Evolutionary conservation across 2,113 vertebrate genomes (phyloP), one percentile per base, ranked within the genome.

Genomic region (Otis tarda): DNA sequence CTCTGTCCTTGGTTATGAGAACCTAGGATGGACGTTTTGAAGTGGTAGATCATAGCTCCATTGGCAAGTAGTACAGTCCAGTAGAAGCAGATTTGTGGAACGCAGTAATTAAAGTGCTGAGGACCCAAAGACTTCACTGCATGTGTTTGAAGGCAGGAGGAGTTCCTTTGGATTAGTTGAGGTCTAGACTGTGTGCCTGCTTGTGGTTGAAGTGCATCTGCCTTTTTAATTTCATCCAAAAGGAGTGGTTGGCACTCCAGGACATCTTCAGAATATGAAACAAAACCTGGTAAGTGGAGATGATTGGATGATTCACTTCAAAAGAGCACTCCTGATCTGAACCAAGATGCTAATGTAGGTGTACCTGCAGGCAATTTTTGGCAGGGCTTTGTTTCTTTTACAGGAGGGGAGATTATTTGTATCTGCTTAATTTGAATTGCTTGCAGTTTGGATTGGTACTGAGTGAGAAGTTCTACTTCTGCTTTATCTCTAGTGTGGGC

Each of bases 181-280:
- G 80, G 91, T 95, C 95, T 96, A 96, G 95, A 97, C 95, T 94
- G 74, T 7, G 1, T 95, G 70, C 96, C 78, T 96, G 50, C 81
- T 73, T 94, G 95, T 85, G 93, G 95, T 95, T 95, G 90, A 70
- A 91, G 59, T 74, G 90, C 70, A 85, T 86, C 87, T 94, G 64
- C 83, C 93, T 87, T 93, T 95, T 94, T 76, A 91, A 94, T 96
- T 94, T 79, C 65, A 45, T 87, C 81, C 89, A 84, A 41, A 89
- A 95, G 93, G 95, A 91, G 94, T 95, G 96, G 95, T 56, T 94
- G 89, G 91, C 93, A 84, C 87, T 92, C 49, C 37, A 83, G 78
- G 64, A 89, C 69, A 52, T 59, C 64, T 82, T 91, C 74, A 93
- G 50, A 95, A 78, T 95, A 78, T 3, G 61, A 89, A 96, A 84